Conservation (phyloP, 2,113 vertebrate species). For the Lipophrys pholis region DNA sequence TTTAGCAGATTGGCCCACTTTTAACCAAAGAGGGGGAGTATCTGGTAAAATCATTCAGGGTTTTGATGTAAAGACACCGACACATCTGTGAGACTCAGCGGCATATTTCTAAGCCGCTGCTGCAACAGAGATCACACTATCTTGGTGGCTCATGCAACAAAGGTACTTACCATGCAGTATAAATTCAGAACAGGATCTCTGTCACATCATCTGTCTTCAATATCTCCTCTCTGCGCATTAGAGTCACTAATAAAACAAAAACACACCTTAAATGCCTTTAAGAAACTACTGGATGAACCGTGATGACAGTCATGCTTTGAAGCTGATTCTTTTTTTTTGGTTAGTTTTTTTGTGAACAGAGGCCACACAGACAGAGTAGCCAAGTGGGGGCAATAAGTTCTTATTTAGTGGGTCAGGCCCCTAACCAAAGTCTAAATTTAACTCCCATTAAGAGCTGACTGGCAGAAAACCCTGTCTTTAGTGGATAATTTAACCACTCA, state of each 20-base stretch:
- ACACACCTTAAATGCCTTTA: slow-evolving; percentile 16
- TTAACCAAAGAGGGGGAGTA: slow-evolving; percentile 26
- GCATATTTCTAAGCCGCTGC: slow-evolving; percentile 1
- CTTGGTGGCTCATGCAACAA: slow-evolving; percentile 28
- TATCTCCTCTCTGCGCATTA: slow-evolving; percentile 21
- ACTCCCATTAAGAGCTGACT: slow-evolving; percentile 1
- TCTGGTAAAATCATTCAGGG: slow-evolving; percentile 17
- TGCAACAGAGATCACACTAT: slow-evolving; percentile 16
- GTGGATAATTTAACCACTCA: slow-evolving; percentile 3
- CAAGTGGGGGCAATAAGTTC: slow-evolving; percentile 6
- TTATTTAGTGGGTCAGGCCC: slow-evolving; percentile 14
- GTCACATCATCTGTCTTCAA: slow-evolving; percentile 40
- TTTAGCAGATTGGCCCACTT: slow-evolving; percentile 42
- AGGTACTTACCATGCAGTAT: slow-evolving; percentile 16
- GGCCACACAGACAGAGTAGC: slow-evolving; percentile 6
- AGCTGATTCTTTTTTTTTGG: slow-evolving; percentile 1
- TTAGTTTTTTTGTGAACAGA: slow-evolving; percentile 3
- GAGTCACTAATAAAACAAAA: slow-evolving; percentile 25
- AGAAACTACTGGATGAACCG: slow-evolving; percentile 8
- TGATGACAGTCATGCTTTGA: not conserved
- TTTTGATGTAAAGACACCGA: slow-evolving; percentile 21
- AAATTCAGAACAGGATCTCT: slow-evolving; percentile 32
- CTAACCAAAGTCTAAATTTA: slow-evolving; percentile 26
- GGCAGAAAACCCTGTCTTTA: slow-evolving; percentile 32
- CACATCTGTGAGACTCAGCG: slow-evolving; percentile 25